Percentiles rank a stretch among this genome's conserved stretches.
Evolutionary conservation across 2,888 invertebrate genomes (phyloP).

Genomic region (Macrosiphum euphorbiae): DNA sequence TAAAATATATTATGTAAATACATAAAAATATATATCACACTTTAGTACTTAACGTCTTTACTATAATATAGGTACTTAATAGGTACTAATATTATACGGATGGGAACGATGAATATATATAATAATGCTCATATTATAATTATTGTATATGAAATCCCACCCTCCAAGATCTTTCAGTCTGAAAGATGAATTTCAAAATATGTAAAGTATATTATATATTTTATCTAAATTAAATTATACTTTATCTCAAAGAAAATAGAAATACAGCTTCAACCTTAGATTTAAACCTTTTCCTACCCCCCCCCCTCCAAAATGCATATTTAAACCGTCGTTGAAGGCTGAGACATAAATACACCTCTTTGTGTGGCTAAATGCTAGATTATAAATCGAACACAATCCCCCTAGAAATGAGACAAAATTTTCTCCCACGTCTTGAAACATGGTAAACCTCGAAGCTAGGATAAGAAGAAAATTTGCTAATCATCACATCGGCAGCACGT

Average conservation of each 20-base stretch:
- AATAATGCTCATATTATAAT: too few species aligned
- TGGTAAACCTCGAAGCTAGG: neutral
- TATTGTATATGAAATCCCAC: too few species aligned
- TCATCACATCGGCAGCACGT: neutral
- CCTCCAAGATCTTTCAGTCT: neutral
- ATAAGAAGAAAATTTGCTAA: neutral
- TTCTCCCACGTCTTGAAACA: neutral
- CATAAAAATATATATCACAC: neutral
- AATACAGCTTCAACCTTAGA: neutral
- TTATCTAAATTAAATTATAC: neutral
- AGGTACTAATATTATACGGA: neutral
- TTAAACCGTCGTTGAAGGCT: neutral
- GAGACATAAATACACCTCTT: neutral
- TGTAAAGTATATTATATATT: neutral
- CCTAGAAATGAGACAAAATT: neutral
- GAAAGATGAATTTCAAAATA: neutral
- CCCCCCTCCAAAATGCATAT: neutral
- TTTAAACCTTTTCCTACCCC: neutral
- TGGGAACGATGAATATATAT: too few species aligned
- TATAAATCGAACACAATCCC: neutral
- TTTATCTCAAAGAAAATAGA: neutral
- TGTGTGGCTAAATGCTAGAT: neutral
- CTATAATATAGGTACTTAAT: neutral
- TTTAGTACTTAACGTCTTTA: neutral
- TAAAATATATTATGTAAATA: neutral